Conservation (phyloP, 2,888 invertebrate genomes). For the Synanthedon myopaeformis region DNA sequence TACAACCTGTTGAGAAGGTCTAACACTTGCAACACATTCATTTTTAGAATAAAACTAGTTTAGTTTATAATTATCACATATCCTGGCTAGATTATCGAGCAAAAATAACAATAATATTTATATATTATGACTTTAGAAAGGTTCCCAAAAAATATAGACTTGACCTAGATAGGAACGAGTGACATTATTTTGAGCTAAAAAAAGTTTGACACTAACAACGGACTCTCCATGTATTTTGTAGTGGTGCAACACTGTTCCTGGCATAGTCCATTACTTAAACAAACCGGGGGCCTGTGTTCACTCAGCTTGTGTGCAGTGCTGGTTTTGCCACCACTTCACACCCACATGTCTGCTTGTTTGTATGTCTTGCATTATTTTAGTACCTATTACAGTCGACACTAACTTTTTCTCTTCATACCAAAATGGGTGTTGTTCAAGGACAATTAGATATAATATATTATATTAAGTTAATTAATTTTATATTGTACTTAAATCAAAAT, state of each 20-base stretch:
- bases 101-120: too few species aligned
- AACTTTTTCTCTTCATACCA: neutral
- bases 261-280: slow-evolving; percentile 66
- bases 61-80: neutral
- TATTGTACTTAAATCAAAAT: too few species aligned
- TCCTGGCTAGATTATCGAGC: neutral
- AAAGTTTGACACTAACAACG: neutral
- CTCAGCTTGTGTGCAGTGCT: slow-evolving; percentile 32
- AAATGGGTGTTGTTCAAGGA: too few species aligned
- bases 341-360: slow-evolving; percentile 44
- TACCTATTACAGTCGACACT: neutral
- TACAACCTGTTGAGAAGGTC: neutral
- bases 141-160: too few species aligned
- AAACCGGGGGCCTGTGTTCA: slow-evolving; percentile 26
- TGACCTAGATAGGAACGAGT: too few species aligned
- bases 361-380: slow-evolving; percentile 9
- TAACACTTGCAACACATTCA: neutral
- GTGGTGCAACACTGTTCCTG: slow-evolving; percentile 32
- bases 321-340: slow-evolving; percentile 52
- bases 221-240: slow-evolving; percentile 18
- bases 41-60: neutral
- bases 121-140: too few species aligned
- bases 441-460: too few species aligned
- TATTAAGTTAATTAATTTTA: too few species aligned
- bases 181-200: too few species aligned